Conservation (phyloP, 2,113 vertebrate species). For the Globicephala melas region DNA sequence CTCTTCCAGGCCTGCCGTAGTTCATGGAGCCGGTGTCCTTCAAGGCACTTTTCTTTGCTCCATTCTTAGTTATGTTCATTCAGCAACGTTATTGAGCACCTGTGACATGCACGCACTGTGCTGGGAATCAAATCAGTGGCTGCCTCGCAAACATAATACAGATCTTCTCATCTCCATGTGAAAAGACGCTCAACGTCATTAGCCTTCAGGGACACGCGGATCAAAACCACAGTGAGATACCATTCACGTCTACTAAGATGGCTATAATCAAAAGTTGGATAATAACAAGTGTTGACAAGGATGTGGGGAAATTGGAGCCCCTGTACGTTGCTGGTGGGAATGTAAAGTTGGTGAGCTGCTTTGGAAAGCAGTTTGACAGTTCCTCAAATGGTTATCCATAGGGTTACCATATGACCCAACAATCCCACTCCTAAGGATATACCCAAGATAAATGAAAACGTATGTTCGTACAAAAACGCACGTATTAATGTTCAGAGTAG, state of each 20-base stretch:
- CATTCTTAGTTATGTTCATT: neutral
- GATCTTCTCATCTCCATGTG: neutral
- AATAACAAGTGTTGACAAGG: neutral
- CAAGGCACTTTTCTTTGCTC: neutral
- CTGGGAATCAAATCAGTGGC: neutral
- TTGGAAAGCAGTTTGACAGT: neutral
- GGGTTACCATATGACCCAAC: neutral
- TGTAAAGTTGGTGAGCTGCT: neutral
- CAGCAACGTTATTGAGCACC: neutral
- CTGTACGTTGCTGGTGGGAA: neutral
- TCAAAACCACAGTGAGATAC: neutral
- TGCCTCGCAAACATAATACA: neutral
- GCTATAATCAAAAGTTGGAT: neutral
- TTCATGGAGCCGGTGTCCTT: neutral
- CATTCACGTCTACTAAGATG: neutral
- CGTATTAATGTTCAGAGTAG: neutral
- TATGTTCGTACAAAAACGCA: neutral
- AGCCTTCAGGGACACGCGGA: neutral
- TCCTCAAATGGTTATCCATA: neutral
- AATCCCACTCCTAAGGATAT: neutral
- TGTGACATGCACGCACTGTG: rapidly evolving
- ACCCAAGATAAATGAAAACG: neutral
- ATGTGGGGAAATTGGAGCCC: neutral
- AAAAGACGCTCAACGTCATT: neutral
- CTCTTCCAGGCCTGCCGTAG: neutral